Percentiles rank a stretch among this genome's conserved stretches.
phyloP scores from a whole-genome alignment of 2,113 vertebrate genomes.

The Sinocyclocheilus anophthalmus region DNA sequence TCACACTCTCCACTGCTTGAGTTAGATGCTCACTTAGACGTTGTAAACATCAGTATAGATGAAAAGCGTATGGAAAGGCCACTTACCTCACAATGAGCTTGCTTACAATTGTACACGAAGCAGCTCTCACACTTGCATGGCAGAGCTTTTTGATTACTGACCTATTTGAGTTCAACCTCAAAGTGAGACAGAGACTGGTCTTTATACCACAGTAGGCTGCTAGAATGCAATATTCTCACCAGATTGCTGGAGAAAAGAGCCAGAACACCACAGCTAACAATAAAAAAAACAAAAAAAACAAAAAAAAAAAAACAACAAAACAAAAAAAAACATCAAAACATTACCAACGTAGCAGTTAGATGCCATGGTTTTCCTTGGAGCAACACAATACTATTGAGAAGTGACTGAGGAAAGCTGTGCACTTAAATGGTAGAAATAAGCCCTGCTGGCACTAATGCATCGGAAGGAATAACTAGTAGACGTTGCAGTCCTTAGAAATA shows the following conservation, averaged over 20 bases:
- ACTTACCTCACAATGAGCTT: background rate
- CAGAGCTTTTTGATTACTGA: background rate
- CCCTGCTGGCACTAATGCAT: background rate
- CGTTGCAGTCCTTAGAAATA: background rate
- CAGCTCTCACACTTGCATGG: background rate
- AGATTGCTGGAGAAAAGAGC: background rate
- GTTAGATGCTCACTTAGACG: background rate
- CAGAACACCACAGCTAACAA: background rate
- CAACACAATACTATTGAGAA: background rate
- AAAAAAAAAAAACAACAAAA: too few relatives aligned
- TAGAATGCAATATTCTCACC: background rate
- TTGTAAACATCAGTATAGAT: constrained; percentile 1
- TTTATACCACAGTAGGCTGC: background rate
- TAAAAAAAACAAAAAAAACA: background rate
- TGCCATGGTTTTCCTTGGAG: background rate
- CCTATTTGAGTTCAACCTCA: background rate
- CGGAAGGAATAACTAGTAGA: background rate
- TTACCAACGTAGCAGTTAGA: background rate
- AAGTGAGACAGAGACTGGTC: background rate
- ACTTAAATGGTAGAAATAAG: too few relatives aligned
- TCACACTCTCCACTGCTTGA: background rate
- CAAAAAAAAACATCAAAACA: too few relatives aligned
- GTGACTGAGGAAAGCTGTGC: too few relatives aligned
- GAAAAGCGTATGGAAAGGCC: background rate
- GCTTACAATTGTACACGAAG: background rate